phyloP scores from a whole-genome alignment of 2,888 invertebrate genomes.

The Alcis repandata region DNA sequence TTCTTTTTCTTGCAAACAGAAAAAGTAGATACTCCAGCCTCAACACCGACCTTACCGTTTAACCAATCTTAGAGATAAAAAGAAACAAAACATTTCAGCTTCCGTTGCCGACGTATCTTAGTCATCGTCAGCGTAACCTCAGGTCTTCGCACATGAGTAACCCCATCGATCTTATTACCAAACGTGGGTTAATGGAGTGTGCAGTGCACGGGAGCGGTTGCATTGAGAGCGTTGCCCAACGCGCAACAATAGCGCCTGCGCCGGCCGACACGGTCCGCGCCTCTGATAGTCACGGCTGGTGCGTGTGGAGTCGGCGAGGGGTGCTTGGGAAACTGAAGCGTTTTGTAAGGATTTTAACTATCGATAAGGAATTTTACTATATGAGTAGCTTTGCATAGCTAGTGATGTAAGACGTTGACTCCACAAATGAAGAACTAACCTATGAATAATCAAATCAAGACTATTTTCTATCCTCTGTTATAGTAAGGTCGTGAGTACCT shows the following conservation, averaged over 20 bases:
- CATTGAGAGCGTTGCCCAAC: conserved; percentile 53
- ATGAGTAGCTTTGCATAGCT: not conserved
- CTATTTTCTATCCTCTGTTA: no score
- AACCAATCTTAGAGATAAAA: no score
- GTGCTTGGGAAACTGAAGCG: conserved; percentile 24
- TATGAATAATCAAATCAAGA: no score
- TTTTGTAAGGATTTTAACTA: conserved; percentile 17
- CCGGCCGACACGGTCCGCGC: conserved; percentile 62
- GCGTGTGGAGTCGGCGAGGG: conserved; percentile 36
- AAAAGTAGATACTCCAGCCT: no score
- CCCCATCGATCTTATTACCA: conserved; percentile 74
- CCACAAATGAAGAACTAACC: no score
- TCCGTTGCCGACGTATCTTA: not conserved
- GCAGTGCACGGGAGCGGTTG: conserved; percentile 72
- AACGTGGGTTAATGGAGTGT: conserved; percentile 73
- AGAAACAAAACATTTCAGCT: not conserved
- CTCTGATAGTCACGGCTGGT: conserved; percentile 66
- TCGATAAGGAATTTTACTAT: not conserved
- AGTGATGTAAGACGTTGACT: not conserved
- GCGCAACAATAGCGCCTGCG: conserved; percentile 53
- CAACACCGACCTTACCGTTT: no score
- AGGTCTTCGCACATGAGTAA: conserved; percentile 46
- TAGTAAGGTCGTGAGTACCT: no score
- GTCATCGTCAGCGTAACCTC: conserved; percentile 17
- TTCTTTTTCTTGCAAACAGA: no score